A percentile compares a stretch with the other conserved stretches of the same genome.
phyloP scores from a whole-genome alignment of 1,140 invertebrate species.

The Zaprionus ornatus region DNA sequence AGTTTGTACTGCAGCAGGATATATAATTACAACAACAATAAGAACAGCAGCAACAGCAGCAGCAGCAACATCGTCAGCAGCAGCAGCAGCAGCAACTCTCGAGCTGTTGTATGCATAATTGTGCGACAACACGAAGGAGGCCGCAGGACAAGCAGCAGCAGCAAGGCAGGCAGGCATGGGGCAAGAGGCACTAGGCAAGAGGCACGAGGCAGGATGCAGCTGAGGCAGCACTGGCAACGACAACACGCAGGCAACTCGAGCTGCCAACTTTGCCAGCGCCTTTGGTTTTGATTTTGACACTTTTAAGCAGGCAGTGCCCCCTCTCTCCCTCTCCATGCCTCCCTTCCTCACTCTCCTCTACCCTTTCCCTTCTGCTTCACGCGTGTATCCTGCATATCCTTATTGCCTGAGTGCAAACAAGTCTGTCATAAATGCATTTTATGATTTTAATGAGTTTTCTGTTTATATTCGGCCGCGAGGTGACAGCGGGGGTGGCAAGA shows the following conservation, averaged over 20 bases:
- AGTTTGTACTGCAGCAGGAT: slow-evolving; percentile 72
- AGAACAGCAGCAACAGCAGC: slow-evolving; percentile 5
- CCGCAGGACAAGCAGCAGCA: slow-evolving; percentile 7
- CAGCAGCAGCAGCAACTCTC: slow-evolving; percentile 26
- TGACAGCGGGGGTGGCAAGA: neutral
- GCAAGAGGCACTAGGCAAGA: neutral
- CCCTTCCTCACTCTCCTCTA: neutral
- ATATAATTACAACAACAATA: slow-evolving; percentile 78
- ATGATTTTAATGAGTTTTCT: slow-evolving; percentile 82
- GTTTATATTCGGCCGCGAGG: slow-evolving; percentile 57
- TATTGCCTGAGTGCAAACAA: slow-evolving; percentile 76
- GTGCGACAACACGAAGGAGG: slow-evolving; percentile 66
- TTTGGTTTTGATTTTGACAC: slow-evolving; percentile 80
- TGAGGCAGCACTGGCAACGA: slow-evolving; percentile 56
- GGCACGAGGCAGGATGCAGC: slow-evolving; percentile 49
- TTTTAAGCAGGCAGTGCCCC: slow-evolving; percentile 55
- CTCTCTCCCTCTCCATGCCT: neutral
- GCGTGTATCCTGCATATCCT: slow-evolving; percentile 25
- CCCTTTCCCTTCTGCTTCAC: too few relatives aligned
- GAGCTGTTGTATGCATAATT: slow-evolving; percentile 76
- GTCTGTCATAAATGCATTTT: slow-evolving; percentile 80
- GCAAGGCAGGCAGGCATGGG: slow-evolving; percentile 6
- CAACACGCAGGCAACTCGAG: slow-evolving; percentile 36
- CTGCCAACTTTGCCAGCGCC: slow-evolving; percentile 65
- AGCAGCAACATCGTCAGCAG: slow-evolving; percentile 57